Evolutionary conservation across 2,113 vertebrate genomes (phyloP), one percentile per base, ranked within the genome.

Genomic region (Anguilla rostrata): DNA sequence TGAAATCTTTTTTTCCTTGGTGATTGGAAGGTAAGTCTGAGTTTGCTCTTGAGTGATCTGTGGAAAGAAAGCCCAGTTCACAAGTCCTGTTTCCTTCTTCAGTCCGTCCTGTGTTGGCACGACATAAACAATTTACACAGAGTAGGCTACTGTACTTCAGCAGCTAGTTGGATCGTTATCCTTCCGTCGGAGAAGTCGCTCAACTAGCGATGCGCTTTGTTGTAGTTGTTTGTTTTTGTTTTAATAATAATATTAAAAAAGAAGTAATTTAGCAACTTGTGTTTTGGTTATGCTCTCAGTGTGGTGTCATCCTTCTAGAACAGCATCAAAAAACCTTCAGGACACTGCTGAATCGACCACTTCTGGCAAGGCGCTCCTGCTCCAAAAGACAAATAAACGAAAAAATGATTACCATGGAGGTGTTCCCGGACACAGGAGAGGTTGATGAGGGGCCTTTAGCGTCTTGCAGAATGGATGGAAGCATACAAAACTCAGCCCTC

Each of bases 371-470:
- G 94, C 94, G 95, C 95, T 94, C 93, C 96, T 93, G 95, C 96
- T 96, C 96, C 96, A 96, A 93, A 97, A 96, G 95, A 96, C 96
- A 97, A 96, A 96, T 95, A 97, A 96, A 95, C 96, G 94, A 94
- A 93, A 93, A 95, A 92, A 94, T 95, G 96, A 96, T 95, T 89
- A 95, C 94, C 93, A 94, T 91, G 94, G 96, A 96, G 95, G 95
- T 95, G 94, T 96, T 96, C 95, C 96, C 94, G 96, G 95, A 95
- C 96, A 95, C 96, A 92, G 96, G 96, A 96, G 96, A 95, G 95
- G 94, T 94, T 94, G 94, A 92, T 94, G 95, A 95, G 94, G 95
- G 95, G 96, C 96, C 96, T 93, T 95, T 93, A 95, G 96, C 96
- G 96, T 95, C 96, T 96, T 94, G 94, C 96, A 95, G 95, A 95